Base-by-base conservation (phyloP, 2,113 vertebrate genomes). In the Megalops atlanticus region DNA sequence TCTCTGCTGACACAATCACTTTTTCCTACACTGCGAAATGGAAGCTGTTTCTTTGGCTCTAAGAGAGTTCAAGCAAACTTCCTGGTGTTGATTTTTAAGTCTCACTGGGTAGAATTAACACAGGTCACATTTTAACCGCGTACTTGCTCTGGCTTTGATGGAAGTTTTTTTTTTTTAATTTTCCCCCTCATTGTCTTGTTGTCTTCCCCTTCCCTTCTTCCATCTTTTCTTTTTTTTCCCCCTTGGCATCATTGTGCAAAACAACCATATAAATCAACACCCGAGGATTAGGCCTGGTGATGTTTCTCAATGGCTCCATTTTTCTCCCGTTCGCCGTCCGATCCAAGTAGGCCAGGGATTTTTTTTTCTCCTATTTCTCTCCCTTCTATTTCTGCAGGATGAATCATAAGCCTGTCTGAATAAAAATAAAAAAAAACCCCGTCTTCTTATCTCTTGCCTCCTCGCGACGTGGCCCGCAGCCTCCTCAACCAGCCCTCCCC, bases 141-240 rank as follows among this genome's bases (percentile, higher is more conserved):
- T 18, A n/a, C 54, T 43, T 12, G 38, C 54, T 15, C 38, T 69
- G 1, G 16, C 36, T 78, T 68, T 43, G 54, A 69, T 68, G 38
- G 12, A 27, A 35, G 47, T 43, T 64, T 78, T 36, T 78, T 78
- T 31, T 47, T 77, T 43, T 77, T 77, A 47, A 41, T 68, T 68
- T 41, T 45, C 77, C 16, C 21, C 49, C 18, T 49, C 2, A 58
- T 3, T 7, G 18, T 31, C 24, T 64, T 11, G 2, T 40, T 72
- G 18, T 69, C 54, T 16, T 36, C 39, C 52, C 35, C 27, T 76
- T 47, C 33, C 35, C 58, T 21, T 31, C 49, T 18, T 35, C 8
- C 21, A 45, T 31, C 64, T 77, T 36, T 77, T 38, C 6, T 10
- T 11, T n/a, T n/a, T n/a, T n/a, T n/a, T n/a, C n/a, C n/a, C n/a